Evolutionary conservation across 2,113 vertebrate species (phyloP).

Genomic region (Pedetes capensis): DNA sequence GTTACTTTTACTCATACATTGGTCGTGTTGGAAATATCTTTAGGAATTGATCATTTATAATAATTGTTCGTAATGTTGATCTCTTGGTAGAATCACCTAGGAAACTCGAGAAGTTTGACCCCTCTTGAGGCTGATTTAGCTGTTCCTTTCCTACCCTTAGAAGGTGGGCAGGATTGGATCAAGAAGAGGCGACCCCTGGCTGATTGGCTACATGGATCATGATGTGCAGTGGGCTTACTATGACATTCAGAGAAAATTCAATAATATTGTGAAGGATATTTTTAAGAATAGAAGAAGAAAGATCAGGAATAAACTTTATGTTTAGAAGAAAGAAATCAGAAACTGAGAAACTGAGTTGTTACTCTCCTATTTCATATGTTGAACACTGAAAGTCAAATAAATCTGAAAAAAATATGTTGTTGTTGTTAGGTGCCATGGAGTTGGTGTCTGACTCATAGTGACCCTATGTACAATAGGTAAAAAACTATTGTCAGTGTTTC

Average conservation of each 20-base stretch:
- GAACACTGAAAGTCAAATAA: constrained; percentile 1
- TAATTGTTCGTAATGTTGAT: background rate
- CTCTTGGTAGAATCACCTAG: background rate
- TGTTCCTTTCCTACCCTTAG: background rate
- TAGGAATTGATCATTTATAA: background rate
- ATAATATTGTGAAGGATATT: background rate
- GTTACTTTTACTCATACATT: background rate
- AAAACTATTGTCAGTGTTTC: no score
- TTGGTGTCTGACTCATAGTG: no score
- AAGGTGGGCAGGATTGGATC: background rate
- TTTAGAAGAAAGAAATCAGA: background rate
- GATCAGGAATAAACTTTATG: background rate
- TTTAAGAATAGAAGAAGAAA: background rate
- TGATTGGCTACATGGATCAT: background rate
- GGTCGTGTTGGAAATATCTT: background rate
- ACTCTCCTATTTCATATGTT: background rate
- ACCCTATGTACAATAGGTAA: no score
- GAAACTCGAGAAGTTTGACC: no score
- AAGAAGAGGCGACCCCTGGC: background rate
- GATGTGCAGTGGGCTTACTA: background rate
- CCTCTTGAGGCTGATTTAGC: background rate
- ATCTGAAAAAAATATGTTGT: no score
- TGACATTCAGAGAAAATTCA: background rate
- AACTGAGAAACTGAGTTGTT: background rate
- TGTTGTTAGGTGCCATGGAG: no score